Percentiles rank a stretch among this genome's conserved stretches.
phyloP scores from a whole-genome alignment of 2,797 vertebrate species.

The Rhadinocentrus ornatus region DNA sequence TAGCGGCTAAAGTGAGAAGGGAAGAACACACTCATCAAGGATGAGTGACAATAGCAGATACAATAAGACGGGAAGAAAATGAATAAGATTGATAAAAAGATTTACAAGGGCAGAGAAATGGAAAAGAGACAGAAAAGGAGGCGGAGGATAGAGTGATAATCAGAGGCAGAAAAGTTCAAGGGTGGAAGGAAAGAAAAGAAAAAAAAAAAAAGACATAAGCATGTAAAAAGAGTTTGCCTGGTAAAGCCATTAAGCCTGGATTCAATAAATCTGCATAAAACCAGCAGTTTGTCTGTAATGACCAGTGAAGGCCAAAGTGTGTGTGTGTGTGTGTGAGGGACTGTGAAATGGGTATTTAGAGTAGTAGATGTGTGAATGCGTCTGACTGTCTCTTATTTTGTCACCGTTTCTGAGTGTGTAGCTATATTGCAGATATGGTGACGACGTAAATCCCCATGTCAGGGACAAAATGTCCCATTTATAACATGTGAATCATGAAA shows the following conservation, averaged over 20 bases:
- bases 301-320: slow-evolving; percentile 41
- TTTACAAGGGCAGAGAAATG: slow-evolving; percentile 30
- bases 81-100: slow-evolving; percentile 11
- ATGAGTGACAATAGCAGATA: slow-evolving; percentile 19
- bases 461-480: neutral
- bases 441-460: neutral
- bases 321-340: slow-evolving; percentile 6
- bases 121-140: slow-evolving; percentile 11
- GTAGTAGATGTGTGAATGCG: slow-evolving; percentile 23
- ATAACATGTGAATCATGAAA: neutral
- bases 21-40: slow-evolving; percentile 8
- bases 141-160: slow-evolving; percentile 36
- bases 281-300: slow-evolving; percentile 70
- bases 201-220: slow-evolving; percentile 47
- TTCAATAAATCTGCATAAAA: slow-evolving; percentile 81
- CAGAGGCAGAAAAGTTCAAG: slow-evolving; percentile 47
- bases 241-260: slow-evolving; percentile 76
- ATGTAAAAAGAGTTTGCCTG: slow-evolving; percentile 59
- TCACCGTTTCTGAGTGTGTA: slow-evolving; percentile 24
- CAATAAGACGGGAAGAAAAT: slow-evolving; percentile 1
- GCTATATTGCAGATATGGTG: neutral
- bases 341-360: slow-evolving; percentile 35
- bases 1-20: slow-evolving; percentile 9
- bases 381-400: slow-evolving; percentile 39
- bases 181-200: slow-evolving; percentile 34